Evolutionary conservation across 2,113 vertebrate species (phyloP), one percentile per base, ranked within the genome.

Genomic region (Salvelinus alpinus): DNA sequence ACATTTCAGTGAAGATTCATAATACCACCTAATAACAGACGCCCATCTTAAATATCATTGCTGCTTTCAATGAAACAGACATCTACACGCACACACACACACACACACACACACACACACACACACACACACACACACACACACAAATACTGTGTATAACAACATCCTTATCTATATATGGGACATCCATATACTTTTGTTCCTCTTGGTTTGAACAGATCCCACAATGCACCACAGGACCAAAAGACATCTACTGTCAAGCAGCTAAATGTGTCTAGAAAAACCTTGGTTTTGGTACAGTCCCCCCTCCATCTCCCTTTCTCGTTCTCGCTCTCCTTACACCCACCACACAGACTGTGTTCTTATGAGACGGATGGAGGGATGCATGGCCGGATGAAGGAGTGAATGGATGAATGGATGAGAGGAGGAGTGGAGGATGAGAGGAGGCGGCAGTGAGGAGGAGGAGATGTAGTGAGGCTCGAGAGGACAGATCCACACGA

Each of bases 181-280:
- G 59, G 59, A 24, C 59, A 22, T 62, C 59, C 8, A 22, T 22
- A 13, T 25, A 3, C 1, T 14, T 54, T 54, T n/a, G 66, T 76
- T 84, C 81, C 78, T 24, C 82, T 62, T 9, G n/a, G 60, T 60
- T 31, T 62, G 78, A 20, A 83, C 76, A 47, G 51, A 31, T 66
- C 20, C 29, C 18, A 72, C 57, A 62, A 62, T n/a, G 18, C 54
- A 62, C 71, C 64, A 87, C 81, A 92, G 92, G 91, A 62, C 71
- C 66, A 87, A 80, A 92, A 92, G 91, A 89, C 91, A 94, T 86
- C 91, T 90, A 88, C 88, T 81, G 75, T 83, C 80, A 84, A 91
- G 82, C 86, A 91, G 88, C 85, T 91, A 90, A 76, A 65, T 76
- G 72, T 81, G 64, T 77, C 72, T 72, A 87, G 72, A 72, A 75